Percentiles rank a stretch among this genome's conserved stretches.
These are phyloP conservation scores for Corythucha ciliata DNA, from an alignment of 2,888 invertebrate genomes.

Conservation along the genomic window DNA sequence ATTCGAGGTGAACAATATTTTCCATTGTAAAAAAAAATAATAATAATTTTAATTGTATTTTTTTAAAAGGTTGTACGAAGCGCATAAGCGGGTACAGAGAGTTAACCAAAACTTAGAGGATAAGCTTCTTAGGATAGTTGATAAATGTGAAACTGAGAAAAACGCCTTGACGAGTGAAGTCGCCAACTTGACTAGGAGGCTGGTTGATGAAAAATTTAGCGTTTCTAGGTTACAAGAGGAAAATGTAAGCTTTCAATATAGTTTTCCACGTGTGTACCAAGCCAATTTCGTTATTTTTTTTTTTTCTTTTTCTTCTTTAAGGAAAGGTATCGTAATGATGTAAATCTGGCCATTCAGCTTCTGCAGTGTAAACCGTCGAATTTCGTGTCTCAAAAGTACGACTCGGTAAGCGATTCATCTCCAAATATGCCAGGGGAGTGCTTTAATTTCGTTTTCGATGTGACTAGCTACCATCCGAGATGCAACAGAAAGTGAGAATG, in stretches of 20 bases:
- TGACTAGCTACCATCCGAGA: constrained; percentile 75
- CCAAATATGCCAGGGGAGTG: not conserved
- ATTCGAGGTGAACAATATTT: constrained; percentile 55
- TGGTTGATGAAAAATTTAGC: constrained; percentile 76
- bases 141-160: constrained; percentile 84
- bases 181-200: constrained; percentile 68
- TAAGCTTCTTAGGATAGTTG: constrained; percentile 82
- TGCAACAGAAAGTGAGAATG: constrained; percentile 78
- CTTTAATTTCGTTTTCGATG: not conserved
- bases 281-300: not conserved
- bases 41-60: not conserved
- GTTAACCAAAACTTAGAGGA: constrained; percentile 92
- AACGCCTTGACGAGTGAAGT: constrained; percentile 77
- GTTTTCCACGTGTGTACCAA: too few species aligned
- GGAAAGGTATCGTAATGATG: constrained; percentile 90
- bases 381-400: constrained; percentile 84
- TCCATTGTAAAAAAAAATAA: constrained; percentile 9
- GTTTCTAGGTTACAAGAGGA: constrained; percentile 74
- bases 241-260: constrained; percentile 65
- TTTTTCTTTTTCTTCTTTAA: constrained; percentile 44
- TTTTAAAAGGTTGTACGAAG: constrained; percentile 87
- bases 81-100: constrained; percentile 86
- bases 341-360: constrained; percentile 84
- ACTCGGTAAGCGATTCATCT: constrained; percentile 57
- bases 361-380: constrained; percentile 91